phyloP scores from a whole-genome alignment of 2,888 invertebrate genomes.

The Pomacea canaliculata region DNA sequence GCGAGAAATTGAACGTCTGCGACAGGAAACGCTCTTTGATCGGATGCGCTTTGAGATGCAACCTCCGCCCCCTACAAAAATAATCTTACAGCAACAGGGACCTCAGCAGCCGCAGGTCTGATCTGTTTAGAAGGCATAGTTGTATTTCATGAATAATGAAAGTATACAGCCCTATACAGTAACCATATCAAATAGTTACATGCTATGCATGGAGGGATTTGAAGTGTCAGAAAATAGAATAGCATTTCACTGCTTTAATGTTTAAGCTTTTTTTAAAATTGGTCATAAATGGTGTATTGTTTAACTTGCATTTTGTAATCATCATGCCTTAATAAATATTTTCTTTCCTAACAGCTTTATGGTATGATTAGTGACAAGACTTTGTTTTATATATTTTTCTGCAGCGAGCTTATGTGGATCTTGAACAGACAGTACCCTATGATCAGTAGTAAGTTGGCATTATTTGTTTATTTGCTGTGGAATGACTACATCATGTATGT shows the following conservation, averaged over 20 bases:
- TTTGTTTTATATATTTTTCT: conserved; percentile 23
- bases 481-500: no score
- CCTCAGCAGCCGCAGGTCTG: conserved; percentile 2
- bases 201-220: no score
- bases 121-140: not conserved
- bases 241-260: no score
- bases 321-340: no score
- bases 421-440: conserved; percentile 56
- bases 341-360: no score
- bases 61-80: conserved; percentile 30
- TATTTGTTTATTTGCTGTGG: not conserved
- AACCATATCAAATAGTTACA: no score
- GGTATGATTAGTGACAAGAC: no score
- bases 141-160: not conserved
- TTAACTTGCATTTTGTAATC: no score
- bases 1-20: conserved; percentile 54
- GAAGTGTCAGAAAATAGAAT: no score
- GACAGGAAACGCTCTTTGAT: conserved; percentile 41
- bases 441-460: conserved; percentile 59
- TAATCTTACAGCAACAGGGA: conserved; percentile 34
- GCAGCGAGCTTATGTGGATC: conserved; percentile 57
- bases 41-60: conserved; percentile 25
- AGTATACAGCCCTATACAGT: no score
- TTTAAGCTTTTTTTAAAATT: no score
- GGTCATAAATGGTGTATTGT: no score